These are phyloP conservation scores for Probosciger aterrimus DNA, from an alignment of 2,113 vertebrate genomes.

Conservation along the genomic window DNA sequence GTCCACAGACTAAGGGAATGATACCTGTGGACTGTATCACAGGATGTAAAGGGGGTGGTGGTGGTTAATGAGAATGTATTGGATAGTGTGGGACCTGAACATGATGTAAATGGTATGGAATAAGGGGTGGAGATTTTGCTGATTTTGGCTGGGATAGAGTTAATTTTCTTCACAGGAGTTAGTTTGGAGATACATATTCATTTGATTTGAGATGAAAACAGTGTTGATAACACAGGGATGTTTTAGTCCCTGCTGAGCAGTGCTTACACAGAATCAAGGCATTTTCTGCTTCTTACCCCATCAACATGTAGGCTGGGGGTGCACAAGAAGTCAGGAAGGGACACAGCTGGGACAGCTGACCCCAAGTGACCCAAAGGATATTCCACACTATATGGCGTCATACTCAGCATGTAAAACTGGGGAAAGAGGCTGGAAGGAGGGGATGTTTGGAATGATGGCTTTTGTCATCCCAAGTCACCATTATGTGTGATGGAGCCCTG, in stretches of 20 bases:
- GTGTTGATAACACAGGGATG: not conserved
- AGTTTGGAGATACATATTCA: not conserved
- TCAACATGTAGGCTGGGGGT: not conserved
- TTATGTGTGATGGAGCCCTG: not conserved
- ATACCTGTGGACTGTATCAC: not conserved
- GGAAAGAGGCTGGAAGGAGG: not conserved
- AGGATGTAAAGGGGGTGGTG: not conserved
- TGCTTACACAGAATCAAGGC: not conserved
- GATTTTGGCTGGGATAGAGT: not conserved
- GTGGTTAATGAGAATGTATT: not conserved
- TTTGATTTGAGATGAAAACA: not conserved
- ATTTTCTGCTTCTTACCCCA: not conserved
- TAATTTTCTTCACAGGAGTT: not conserved
- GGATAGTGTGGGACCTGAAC: not conserved
- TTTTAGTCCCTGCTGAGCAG: not conserved
- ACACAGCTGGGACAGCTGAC: not conserved
- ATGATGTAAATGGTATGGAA: not conserved
- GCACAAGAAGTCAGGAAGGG: not conserved
- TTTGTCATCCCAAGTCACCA: not conserved
- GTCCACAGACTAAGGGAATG: not conserved
- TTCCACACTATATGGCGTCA: not conserved
- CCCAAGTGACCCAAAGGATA: not conserved
- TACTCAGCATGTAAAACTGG: not conserved
- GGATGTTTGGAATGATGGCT: not conserved
- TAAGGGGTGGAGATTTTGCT: not conserved